A percentile compares a stretch with the other conserved stretches of the same genome.
phyloP scores from a whole-genome alignment of 2,888 invertebrate genomes.

The Siphlonurus alternatus region DNA sequence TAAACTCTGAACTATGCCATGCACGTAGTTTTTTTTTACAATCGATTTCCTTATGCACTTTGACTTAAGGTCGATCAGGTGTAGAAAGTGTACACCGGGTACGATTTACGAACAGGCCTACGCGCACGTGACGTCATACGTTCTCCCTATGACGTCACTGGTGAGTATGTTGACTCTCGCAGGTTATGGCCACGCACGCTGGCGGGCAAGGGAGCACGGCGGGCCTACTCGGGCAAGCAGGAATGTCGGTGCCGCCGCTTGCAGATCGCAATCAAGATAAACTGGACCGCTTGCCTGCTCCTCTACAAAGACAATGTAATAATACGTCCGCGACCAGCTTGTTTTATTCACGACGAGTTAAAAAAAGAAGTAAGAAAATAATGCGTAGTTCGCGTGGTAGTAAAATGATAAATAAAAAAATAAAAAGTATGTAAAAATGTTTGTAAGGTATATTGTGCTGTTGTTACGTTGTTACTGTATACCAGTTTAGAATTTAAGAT shows the following conservation, averaged over 20 bases:
- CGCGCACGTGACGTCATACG: conserved; percentile 14
- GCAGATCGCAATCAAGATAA: neutral
- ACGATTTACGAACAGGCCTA: neutral
- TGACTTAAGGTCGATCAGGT: too few relatives aligned
- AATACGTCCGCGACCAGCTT: neutral
- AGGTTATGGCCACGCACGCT: too few relatives aligned
- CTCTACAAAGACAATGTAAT: neutral
- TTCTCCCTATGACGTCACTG: conserved; percentile 24
- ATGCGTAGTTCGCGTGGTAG: neutral
- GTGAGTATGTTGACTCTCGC: neutral
- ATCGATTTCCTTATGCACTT: too few relatives aligned
- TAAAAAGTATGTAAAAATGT: too few relatives aligned
- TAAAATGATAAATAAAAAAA: neutral
- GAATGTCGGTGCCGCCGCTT: neutral
- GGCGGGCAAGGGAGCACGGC: neutral
- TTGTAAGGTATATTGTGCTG: too few relatives aligned
- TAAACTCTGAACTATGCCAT: too few relatives aligned
- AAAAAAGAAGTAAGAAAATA: neutral
- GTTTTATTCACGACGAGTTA: neutral
- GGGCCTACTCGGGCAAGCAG: neutral
- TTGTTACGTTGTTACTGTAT: too few relatives aligned
- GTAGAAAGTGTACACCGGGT: too few relatives aligned
- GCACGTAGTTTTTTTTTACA: too few relatives aligned
- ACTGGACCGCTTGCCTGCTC: neutral
- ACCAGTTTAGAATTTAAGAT: too few relatives aligned